phyloP scores from a whole-genome alignment of 2,797 vertebrate genomes.

The Saxicola maurus region DNA sequence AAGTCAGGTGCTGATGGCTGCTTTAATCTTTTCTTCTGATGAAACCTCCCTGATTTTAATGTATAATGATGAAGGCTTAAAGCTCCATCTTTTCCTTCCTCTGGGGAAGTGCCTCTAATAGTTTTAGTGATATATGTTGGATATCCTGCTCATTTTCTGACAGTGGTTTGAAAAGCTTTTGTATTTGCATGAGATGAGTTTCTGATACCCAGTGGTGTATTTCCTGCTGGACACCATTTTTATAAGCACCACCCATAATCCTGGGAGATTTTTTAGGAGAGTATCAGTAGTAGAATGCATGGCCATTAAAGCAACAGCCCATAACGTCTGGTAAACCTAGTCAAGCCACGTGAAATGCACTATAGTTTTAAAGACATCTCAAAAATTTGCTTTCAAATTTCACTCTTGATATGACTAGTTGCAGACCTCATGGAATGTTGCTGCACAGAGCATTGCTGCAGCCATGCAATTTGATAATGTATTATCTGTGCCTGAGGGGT shows the following conservation, averaged over 20 bases:
- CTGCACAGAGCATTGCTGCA: background rate
- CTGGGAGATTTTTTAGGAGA: background rate
- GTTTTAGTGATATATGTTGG: background rate
- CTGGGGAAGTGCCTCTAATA: background rate
- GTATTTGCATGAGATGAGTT: background rate
- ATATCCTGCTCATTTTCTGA: background rate
- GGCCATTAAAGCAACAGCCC: background rate
- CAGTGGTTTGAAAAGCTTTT: background rate
- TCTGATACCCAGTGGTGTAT: background rate
- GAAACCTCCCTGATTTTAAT: background rate
- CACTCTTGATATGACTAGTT: background rate
- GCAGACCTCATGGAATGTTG: background rate
- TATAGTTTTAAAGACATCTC: rapidly evolving
- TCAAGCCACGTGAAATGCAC: background rate
- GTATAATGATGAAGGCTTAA: background rate
- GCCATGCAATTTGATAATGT: background rate
- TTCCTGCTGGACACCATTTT: background rate
- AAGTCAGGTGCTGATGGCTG: background rate
- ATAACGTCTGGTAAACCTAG: background rate
- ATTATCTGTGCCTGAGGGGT: background rate
- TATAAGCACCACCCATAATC: background rate
- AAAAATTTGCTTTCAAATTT: background rate
- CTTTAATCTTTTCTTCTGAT: background rate
- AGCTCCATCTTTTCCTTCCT: background rate
- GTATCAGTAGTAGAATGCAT: background rate